Evolutionary conservation across 2,888 invertebrate genomes (phyloP), one percentile per base, ranked within the genome.

Genomic region (Platycheirus rosarum): DNA sequence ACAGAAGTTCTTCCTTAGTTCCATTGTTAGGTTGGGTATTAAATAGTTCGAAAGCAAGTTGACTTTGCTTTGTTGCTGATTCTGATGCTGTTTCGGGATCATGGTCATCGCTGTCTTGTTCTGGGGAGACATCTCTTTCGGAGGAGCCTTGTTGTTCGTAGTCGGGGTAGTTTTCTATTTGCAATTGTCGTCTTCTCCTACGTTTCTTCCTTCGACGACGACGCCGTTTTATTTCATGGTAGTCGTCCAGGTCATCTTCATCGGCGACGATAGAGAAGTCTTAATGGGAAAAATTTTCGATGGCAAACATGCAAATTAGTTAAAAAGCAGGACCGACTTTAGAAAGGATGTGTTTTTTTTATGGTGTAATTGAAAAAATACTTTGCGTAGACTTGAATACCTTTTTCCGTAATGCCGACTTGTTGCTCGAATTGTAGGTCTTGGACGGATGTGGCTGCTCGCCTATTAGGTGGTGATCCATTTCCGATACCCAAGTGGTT

Each of bases 401-500:
- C 77, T 77, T 63, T 55, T 68, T 68, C 68, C 2, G n/a, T 57
- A 48, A 29, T 29, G 23, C 26, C 53, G 7, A 13, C 20, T 48
- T 76, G 48, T 40, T 13, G 9, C 13, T 75, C 35, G 8, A 32
- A 53, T 42, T 49, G 35, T 13, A 14, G 16, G 23, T 71, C 40
- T 44, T 7, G 49, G 23, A 13, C 14, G 37, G 77, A 68, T 55
- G 62, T 51, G 13, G 62, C 49, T 9, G 71, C 63, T 29, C 42
- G 37, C n/a, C n/a, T n/a, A 32, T 32, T 73, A 8, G 76, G 87
- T 69, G 88, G 86, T 57, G 86, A 88, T 51, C 89, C 89, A 85
- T 89, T 89, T 60, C 68, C 77, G 74, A 95, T 94, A 7, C 96
- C 96, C 62, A 97, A 92, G 88, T 96, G 96, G 70, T 92, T 92